phyloP scores from a whole-genome alignment of 1,140 invertebrate genomes.

The Drosophila rhopaloa region DNA sequence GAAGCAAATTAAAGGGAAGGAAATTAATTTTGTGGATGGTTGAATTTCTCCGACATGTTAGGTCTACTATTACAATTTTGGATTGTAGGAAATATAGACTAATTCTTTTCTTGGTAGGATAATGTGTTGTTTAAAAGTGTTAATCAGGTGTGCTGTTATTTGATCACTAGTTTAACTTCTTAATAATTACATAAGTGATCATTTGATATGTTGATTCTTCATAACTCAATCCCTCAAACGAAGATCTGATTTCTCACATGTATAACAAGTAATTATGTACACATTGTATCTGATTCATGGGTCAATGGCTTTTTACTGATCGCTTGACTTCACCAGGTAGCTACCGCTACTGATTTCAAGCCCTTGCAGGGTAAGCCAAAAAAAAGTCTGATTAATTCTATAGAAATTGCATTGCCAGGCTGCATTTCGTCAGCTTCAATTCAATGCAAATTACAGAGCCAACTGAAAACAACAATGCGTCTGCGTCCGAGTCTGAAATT shows the following conservation, averaged over 20 bases:
- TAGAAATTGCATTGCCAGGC: conserved; percentile 46
- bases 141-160: too few relatives aligned
- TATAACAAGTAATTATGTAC: conserved; percentile 2
- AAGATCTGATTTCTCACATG: conserved; percentile 22
- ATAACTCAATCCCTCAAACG: background rate
- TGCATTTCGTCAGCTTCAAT: conserved; percentile 55
- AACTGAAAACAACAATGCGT: conserved; percentile 38
- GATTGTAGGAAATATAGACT: too few relatives aligned
- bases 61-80: too few relatives aligned
- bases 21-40: background rate
- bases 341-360: conserved; percentile 1
- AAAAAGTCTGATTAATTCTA: conserved; percentile 34
- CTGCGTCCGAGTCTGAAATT: conserved; percentile 37
- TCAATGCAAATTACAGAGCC: conserved; percentile 56
- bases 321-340: conserved; percentile 14
- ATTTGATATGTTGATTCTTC: conserved; percentile 3
- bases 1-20: background rate
- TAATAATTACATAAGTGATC: background rate
- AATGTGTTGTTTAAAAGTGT: too few relatives aligned
- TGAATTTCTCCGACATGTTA: background rate
- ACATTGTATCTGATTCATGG: conserved; percentile 24
- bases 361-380: conserved; percentile 5
- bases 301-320: conserved; percentile 27
- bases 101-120: too few relatives aligned
- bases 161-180: background rate